Percentiles rank a stretch among this genome's conserved stretches.
phyloP scores from a whole-genome alignment of 2,888 invertebrate genomes.

The Arenicola marina region DNA sequence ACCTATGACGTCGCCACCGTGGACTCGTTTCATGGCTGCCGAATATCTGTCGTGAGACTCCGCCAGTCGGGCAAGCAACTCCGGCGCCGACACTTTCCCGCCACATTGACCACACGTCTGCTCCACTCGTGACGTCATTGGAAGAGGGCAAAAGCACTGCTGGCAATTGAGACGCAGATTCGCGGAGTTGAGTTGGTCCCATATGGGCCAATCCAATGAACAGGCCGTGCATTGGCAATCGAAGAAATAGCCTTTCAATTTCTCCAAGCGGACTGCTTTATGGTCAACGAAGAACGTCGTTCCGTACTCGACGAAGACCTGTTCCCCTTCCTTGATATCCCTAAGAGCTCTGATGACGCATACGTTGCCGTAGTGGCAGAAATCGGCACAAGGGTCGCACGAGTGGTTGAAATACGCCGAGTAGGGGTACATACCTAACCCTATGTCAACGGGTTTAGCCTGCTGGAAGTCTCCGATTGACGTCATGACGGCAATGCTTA shows the following conservation, averaged over 20 bases:
- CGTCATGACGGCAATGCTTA: neutral
- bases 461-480: neutral
- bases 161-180: neutral
- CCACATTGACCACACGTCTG: neutral
- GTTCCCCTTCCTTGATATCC: neutral
- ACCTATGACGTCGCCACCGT: neutral
- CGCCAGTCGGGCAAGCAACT: neutral
- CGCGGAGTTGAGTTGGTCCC: neutral
- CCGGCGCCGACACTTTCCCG: neutral
- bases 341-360: neutral
- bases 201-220: neutral
- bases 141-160: neutral
- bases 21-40: neutral
- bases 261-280: neutral
- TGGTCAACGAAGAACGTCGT: neutral
- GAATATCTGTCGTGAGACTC: conserved; percentile 10
- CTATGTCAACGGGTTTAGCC: neutral
- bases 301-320: conserved; percentile 3
- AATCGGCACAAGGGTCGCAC: neutral
- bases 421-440: neutral
- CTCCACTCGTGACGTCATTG: neutral
- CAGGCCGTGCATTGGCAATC: conserved; percentile 2
- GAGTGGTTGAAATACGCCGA: neutral
- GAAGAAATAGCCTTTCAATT: neutral
- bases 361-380: neutral